phyloP scores from a whole-genome alignment of 2,113 vertebrate genomes.

The Tragulus kanchil region DNA sequence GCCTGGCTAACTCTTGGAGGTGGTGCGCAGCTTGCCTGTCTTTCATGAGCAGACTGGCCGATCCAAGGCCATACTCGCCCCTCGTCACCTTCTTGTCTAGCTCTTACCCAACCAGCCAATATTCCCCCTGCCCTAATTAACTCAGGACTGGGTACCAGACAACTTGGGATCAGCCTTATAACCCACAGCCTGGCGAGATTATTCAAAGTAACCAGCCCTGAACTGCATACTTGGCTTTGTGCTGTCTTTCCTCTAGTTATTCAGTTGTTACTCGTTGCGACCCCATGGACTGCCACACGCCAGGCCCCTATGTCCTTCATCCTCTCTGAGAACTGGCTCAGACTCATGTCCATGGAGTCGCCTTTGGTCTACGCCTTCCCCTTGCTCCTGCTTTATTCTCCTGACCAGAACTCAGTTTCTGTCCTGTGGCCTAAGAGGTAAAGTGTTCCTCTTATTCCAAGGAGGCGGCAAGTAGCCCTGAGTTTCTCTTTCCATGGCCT shows the following conservation, averaged over 20 bases:
- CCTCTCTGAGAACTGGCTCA: too few relatives aligned
- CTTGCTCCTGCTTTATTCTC: neutral
- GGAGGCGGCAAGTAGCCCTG: neutral
- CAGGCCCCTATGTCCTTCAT: too few relatives aligned
- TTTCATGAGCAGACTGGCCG: neutral
- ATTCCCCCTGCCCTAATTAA: neutral
- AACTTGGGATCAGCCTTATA: too few relatives aligned
- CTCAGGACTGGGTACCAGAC: neutral
- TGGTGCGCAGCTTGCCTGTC: too few relatives aligned
- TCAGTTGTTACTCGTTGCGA: too few relatives aligned
- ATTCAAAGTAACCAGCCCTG: neutral
- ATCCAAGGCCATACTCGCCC: accelerated
- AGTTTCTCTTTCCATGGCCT: neutral
- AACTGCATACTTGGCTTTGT: neutral
- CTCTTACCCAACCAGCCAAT: neutral
- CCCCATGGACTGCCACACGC: too few relatives aligned
- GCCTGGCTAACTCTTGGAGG: neutral
- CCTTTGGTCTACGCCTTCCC: neutral
- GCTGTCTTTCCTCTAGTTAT: neutral
- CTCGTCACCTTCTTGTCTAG: neutral
- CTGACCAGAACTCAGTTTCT: neutral
- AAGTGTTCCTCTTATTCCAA: neutral
- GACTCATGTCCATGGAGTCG: too few relatives aligned
- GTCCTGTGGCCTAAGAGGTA: neutral
- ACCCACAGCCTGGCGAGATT: neutral